Evolutionary conservation across 1,140 invertebrate genomes (phyloP).

Genomic region (Drosophila ogumai): DNA sequence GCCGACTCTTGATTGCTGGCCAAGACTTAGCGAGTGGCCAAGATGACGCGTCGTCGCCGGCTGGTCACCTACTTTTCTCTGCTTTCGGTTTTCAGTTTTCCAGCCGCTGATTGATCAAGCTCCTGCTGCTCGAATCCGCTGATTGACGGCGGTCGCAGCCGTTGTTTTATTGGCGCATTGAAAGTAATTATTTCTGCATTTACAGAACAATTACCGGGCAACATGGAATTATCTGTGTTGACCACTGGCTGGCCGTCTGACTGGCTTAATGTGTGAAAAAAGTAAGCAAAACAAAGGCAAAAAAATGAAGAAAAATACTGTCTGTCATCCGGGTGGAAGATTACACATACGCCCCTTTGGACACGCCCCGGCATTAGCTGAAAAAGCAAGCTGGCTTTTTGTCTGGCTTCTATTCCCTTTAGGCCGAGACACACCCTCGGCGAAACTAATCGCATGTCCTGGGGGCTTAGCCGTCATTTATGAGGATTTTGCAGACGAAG

Average conservation of each 20-base stretch:
- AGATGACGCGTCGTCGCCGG: slow-evolving; percentile 38
- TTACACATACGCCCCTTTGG: slow-evolving; percentile 75
- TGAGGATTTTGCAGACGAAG: slow-evolving; percentile 11
- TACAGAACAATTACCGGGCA: slow-evolving; percentile 82
- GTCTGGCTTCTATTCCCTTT: slow-evolving; percentile 25
- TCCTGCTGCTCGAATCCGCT: slow-evolving; percentile 78
- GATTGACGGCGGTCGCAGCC: slow-evolving; percentile 57
- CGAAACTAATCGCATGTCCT: slow-evolving; percentile 16
- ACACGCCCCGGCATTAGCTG: slow-evolving; percentile 53
- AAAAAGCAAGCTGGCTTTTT: slow-evolving; percentile 8
- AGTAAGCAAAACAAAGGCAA: slow-evolving; percentile 6
- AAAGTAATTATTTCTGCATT: slow-evolving; percentile 84
- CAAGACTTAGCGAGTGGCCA: slow-evolving; percentile 18
- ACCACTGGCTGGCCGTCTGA: slow-evolving; percentile 51
- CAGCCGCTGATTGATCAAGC: slow-evolving; percentile 71
- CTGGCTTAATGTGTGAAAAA: slow-evolving; percentile 79
- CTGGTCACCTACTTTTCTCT: slow-evolving; percentile 79
- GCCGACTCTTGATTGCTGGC: slow-evolving; percentile 56
- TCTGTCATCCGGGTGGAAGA: slow-evolving; percentile 72
- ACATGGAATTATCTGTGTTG: slow-evolving; percentile 81
- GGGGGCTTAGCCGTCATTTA: slow-evolving; percentile 1
- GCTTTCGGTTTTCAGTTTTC: slow-evolving; percentile 66
- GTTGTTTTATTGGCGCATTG: slow-evolving; percentile 78
- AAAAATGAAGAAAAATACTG: slow-evolving; percentile 33
- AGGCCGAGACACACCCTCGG: slow-evolving; percentile 50